Evolutionary conservation across 2,113 vertebrate species (phyloP).

Genomic region (Pomatostomus ruficeps): DNA sequence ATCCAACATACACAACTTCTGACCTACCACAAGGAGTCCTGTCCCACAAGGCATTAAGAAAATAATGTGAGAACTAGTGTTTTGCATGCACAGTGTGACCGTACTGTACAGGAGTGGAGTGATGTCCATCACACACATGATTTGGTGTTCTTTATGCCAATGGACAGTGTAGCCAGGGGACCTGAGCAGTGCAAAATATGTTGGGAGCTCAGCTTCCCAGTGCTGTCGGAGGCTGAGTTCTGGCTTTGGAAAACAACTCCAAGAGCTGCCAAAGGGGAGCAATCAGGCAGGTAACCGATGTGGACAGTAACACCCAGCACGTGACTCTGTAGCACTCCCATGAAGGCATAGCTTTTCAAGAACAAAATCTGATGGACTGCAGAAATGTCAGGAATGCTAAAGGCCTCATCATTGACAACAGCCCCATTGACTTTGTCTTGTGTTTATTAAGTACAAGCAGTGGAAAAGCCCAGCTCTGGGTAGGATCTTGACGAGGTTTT

Average conservation of each 20-base stretch:
- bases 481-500: neutral
- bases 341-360: neutral
- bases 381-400: neutral
- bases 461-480: neutral
- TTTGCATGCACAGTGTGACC: neutral
- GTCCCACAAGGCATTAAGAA: neutral
- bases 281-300: accelerated
- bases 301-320: accelerated
- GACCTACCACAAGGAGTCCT: neutral
- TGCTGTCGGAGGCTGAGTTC: neutral
- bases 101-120: neutral
- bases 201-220: neutral
- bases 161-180: neutral
- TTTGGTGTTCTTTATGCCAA: neutral
- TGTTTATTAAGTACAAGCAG: neutral
- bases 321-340: accelerated
- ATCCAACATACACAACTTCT: neutral
- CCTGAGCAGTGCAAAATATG: neutral
- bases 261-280: neutral
- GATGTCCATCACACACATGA: accelerated
- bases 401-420: neutral
- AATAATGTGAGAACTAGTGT: neutral
- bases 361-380: neutral
- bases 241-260: neutral
- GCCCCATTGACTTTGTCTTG: neutral